Conservation (phyloP, 2,888 invertebrate species). For the Ceramica pisi region DNA sequence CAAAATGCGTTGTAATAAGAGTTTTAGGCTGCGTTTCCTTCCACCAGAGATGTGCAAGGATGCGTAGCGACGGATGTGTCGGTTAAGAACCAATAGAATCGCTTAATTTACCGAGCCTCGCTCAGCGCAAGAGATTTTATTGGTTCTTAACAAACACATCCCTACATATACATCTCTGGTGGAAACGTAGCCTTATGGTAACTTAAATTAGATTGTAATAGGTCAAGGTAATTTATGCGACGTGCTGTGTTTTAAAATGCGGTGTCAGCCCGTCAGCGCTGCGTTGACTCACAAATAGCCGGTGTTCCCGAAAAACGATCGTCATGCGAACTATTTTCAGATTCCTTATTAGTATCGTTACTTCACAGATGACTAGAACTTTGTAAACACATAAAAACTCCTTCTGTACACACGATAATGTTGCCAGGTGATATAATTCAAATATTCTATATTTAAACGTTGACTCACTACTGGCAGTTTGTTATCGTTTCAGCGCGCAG, state of each 20-base stretch:
- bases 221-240: constrained; percentile 28
- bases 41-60: no score
- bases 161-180: no score
- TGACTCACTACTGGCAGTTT: constrained; percentile 80
- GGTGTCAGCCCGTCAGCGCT: constrained; percentile 7
- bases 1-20: background rate
- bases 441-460: constrained; percentile 73
- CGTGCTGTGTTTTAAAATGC: constrained; percentile 5
- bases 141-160: no score
- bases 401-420: constrained; percentile 64
- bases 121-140: no score
- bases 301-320: constrained; percentile 20
- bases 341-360: constrained; percentile 19
- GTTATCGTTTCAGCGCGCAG: constrained; percentile 72
- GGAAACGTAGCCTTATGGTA: no score
- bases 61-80: no score
- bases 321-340: constrained; percentile 34
- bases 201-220: background rate
- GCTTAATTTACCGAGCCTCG: no score
- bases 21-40: no score
- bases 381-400: constrained; percentile 50
- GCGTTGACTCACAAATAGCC: constrained; percentile 27
- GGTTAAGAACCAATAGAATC: no score
- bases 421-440: constrained; percentile 80
- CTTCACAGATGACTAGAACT: constrained; percentile 26